These are phyloP conservation scores for Ophiodon elongatus DNA, from an alignment of 2,113 vertebrate species.

Conservation along the genomic window DNA sequence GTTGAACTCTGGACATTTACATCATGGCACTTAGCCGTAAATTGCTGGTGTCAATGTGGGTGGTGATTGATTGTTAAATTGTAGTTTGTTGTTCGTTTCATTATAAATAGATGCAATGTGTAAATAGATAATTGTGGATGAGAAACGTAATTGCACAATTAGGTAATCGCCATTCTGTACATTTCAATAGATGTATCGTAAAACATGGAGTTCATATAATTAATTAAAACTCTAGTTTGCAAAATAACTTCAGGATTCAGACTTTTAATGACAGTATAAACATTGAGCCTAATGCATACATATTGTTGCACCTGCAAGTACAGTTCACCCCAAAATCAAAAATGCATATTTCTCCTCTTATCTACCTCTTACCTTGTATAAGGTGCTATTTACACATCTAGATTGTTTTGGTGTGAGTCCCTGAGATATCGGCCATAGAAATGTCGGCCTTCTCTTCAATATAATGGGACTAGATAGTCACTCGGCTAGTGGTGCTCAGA, in stretches of 20 bases:
- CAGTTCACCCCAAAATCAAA: neutral
- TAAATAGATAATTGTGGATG: neutral
- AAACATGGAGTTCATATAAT: neutral
- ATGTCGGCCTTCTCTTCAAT: neutral
- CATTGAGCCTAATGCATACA: neutral
- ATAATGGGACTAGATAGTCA: neutral
- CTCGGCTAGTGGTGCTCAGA: neutral
- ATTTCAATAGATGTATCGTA: neutral
- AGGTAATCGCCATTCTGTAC: neutral
- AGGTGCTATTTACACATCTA: neutral
- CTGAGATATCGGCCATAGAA: neutral
- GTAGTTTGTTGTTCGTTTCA: neutral
- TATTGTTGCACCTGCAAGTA: neutral
- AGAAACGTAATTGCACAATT: neutral
- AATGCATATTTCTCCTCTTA: neutral
- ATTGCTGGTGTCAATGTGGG: neutral
- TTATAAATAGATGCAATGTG: neutral
- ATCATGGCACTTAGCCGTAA: neutral
- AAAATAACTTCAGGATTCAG: neutral
- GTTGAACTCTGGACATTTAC: constrained; percentile 22
- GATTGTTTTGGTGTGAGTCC: neutral
- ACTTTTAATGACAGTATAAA: neutral
- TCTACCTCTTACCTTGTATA: no score
- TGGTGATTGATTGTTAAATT: neutral
- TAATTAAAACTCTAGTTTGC: neutral